Conservation (phyloP, 2,888 invertebrate genomes). For the Noctua janthe region DNA sequence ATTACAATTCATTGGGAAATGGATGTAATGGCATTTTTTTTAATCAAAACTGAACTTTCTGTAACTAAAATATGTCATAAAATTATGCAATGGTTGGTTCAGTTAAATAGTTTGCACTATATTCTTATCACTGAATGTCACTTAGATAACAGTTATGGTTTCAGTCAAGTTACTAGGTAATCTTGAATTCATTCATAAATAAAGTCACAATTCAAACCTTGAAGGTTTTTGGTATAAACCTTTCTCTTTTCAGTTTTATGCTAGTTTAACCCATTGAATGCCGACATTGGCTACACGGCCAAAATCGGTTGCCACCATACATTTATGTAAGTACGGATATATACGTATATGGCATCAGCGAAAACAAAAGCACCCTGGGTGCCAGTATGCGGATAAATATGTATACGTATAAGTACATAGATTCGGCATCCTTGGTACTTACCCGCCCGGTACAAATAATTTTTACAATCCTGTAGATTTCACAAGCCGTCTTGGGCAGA, state of each 20-base stretch:
- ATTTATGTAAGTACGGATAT: too few relatives aligned
- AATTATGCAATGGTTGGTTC: slow-evolving; percentile 18
- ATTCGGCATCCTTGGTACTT: too few relatives aligned
- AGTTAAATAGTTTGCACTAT: slow-evolving; percentile 13
- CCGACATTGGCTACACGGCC: too few relatives aligned
- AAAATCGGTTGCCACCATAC: too few relatives aligned
- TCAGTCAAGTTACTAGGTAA: slow-evolving; percentile 35
- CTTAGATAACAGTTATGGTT: slow-evolving; percentile 36
- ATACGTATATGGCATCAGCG: too few relatives aligned
- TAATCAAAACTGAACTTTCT: too few relatives aligned
- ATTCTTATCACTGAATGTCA: slow-evolving; percentile 38
- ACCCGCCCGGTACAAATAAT: too few relatives aligned
- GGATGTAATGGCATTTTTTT: neutral
- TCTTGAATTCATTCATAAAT: slow-evolving; percentile 35
- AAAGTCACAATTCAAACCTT: slow-evolving; percentile 42
- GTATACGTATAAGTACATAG: too few relatives aligned
- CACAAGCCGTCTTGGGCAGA: too few relatives aligned
- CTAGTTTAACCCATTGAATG: neutral
- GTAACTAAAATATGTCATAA: neutral
- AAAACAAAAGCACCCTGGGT: too few relatives aligned
- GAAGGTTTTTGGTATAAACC: slow-evolving; percentile 34
- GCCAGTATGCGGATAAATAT: too few relatives aligned
- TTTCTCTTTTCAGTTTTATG: slow-evolving; percentile 51
- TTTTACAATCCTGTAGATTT: too few relatives aligned
- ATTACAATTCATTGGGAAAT: neutral